Conservation (phyloP, 2,113 vertebrate species). For the Hymenochirus boettgeri region DNA sequence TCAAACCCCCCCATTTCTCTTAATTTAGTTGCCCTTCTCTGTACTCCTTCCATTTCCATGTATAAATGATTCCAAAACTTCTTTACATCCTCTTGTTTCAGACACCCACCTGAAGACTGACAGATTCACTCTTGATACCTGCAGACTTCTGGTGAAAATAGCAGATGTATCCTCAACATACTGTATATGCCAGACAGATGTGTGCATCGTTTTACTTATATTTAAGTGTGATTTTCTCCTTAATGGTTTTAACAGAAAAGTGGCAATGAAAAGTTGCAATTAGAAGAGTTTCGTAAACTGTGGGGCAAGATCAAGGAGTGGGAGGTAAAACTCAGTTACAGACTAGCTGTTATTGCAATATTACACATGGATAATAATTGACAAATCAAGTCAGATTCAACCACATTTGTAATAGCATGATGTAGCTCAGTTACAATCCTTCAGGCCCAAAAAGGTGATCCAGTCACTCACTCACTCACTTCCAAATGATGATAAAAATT, state of each 20-base stretch:
- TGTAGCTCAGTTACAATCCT: too few species aligned
- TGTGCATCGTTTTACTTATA: neutral
- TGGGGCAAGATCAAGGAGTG: slow-evolving; percentile 43
- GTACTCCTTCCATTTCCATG: too few species aligned
- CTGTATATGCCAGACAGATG: neutral
- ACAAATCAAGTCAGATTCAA: too few species aligned
- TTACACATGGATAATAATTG: too few species aligned
- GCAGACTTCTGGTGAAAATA: slow-evolving; percentile 16
- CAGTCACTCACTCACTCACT: too few species aligned
- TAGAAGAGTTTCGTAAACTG: slow-evolving; percentile 27
- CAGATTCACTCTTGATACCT: slow-evolving; percentile 24
- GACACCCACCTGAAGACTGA: slow-evolving; percentile 6
- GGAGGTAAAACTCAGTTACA: too few species aligned
- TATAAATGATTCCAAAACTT: neutral
- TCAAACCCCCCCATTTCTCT: too few species aligned
- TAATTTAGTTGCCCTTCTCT: too few species aligned
- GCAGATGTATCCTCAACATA: slow-evolving; percentile 39
- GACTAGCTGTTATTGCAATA: too few species aligned
- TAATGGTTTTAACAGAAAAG: neutral
- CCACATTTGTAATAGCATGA: too few species aligned
- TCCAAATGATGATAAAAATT: too few species aligned
- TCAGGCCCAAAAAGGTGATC: too few species aligned
- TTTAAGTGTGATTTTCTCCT: neutral
- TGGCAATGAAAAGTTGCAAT: neutral
- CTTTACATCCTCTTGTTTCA: slow-evolving; percentile 2